Conservation (phyloP, 2,797 vertebrate species). For the Agapornis canus region DNA sequence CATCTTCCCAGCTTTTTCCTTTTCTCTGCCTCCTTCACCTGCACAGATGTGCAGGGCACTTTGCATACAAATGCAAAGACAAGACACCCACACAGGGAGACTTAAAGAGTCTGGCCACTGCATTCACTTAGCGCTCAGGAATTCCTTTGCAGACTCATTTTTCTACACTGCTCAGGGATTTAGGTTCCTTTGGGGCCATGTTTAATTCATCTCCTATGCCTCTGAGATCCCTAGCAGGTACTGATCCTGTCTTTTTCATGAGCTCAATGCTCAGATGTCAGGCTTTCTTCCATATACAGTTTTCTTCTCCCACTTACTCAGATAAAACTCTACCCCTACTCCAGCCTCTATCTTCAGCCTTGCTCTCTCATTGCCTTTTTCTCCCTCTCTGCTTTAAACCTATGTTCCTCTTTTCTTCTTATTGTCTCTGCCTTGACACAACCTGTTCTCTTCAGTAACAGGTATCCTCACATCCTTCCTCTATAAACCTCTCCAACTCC, state of each 20-base stretch:
- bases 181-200: background rate
- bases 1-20: background rate
- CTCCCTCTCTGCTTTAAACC: background rate
- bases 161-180: background rate
- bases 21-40: background rate
- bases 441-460: background rate
- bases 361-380: background rate
- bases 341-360: background rate
- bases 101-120: fast-evolving
- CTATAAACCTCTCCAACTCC: background rate
- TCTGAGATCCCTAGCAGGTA: conserved; percentile 3
- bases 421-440: background rate
- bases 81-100: fast-evolving
- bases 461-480: background rate
- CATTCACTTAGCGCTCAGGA: background rate
- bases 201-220: conserved; percentile 3
- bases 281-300: background rate
- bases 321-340: background rate
- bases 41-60: background rate
- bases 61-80: background rate
- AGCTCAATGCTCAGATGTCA: background rate
- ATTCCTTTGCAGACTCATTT: background rate
- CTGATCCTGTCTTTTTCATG: background rate
- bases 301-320: background rate
- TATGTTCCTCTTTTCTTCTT: background rate